Base-by-base conservation (phyloP, 2,888 invertebrate species). In the Drosophila ezoana region DNA sequence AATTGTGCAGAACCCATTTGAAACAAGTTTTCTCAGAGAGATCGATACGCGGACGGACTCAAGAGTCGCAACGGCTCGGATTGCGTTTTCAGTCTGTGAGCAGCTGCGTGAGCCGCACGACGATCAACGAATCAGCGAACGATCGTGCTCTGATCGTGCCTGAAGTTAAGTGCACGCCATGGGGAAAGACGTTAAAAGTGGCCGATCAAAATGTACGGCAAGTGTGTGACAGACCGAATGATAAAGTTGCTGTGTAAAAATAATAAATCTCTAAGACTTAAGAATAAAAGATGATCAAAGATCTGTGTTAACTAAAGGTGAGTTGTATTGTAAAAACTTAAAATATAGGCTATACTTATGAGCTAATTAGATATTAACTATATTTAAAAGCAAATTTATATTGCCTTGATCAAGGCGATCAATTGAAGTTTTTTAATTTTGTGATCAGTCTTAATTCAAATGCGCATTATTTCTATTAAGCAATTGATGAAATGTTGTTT, bases 11-110 rank as follows among this genome's bases (percentile, higher is more conserved):
- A 20, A 23, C 8, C 13, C 4, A 11, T 10, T 3, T 33, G 43
- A 66, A 67, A 74, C 73, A 37, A 43, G 76, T 72, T 76, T 54
- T 10, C 53, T 56, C 44, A 57, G 69, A 69, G 69, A 69, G 63
- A 48, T 41, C 49, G 23, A 57, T 33, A 49, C 43, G 37, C 41
- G 35, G n/a, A 37, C 33, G 65, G 65, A 28, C 79, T 72, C 73
- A 70, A 76, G 83, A 82, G 83, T 63, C 48, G n/a, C 65, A 20
- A 20, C 37, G 14, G 33, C 47, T 43, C 11, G 37, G 57, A 37
- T 48, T 63, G 72, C 76, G 79, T 43, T 58, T 77, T 84, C 86
- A 84, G 86, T 84, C 83, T 76, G 81, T 86, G 74, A 83, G 81
- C 61, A 71, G 65, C 86, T 86, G 86, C 76, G 86, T 79, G 65